Conservation (phyloP, 2,113 vertebrate species). For the Amia ocellicauda region DNA sequence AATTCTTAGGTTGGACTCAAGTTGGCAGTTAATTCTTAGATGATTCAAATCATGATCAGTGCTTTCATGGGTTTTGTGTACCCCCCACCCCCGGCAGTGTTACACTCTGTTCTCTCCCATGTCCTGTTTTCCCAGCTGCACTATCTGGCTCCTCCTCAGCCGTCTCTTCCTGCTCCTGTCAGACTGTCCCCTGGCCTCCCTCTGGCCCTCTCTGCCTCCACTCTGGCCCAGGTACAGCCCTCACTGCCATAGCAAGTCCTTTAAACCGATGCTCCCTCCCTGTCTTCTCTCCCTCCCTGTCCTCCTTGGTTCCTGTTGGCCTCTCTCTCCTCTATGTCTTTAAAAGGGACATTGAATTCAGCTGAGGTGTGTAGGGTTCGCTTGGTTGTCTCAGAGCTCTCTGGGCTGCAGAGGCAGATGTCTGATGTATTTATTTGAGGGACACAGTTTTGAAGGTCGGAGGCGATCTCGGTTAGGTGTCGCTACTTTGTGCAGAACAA, state of each 20-base stretch:
- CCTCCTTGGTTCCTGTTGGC: background rate
- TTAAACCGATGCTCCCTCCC: background rate
- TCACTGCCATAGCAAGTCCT: background rate
- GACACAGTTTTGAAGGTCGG: background rate
- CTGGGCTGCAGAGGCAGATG: too few species aligned
- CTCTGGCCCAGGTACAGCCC: slow-evolving; percentile 58
- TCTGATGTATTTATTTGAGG: background rate
- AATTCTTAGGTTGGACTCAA: too few species aligned
- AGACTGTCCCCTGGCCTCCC: slow-evolving; percentile 65
- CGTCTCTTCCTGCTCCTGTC: slow-evolving; percentile 58
- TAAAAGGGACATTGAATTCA: too few species aligned
- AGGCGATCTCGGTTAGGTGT: background rate
- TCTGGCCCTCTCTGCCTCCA: slow-evolving; percentile 63
- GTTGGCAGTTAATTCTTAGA: too few species aligned
- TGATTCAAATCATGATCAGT: too few species aligned
- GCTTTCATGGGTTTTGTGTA: too few species aligned
- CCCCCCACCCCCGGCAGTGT: background rate
- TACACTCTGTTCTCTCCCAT: background rate
- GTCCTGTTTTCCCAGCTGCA: slow-evolving; percentile 40
- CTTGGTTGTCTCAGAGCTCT: too few species aligned
- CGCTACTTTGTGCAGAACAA: background rate
- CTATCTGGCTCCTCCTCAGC: slow-evolving; percentile 45
- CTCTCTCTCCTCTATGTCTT: too few species aligned
- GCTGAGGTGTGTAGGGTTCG: too few species aligned
- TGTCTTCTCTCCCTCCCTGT: background rate